Conservation (phyloP, 2,113 vertebrate species). For the Myotis davidii region DNA sequence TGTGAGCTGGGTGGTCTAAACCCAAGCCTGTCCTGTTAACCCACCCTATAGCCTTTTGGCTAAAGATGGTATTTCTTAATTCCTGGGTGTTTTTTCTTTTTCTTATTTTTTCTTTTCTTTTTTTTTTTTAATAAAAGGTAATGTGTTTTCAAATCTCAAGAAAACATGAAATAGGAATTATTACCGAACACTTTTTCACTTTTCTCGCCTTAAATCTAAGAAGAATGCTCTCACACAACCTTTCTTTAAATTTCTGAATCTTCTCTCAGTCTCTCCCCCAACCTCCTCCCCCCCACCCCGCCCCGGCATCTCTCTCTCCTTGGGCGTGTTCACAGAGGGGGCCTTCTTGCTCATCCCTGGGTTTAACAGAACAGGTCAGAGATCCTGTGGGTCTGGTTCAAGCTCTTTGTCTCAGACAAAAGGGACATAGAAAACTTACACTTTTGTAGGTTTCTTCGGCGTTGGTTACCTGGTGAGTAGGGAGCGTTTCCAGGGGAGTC, state of each 20-base stretch:
- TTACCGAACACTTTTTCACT: neutral
- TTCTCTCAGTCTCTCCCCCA: neutral
- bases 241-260: neutral
- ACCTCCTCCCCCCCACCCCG: fast-evolving
- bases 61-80: neutral
- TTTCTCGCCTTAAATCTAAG: slow-evolving; percentile 4
- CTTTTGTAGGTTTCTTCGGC: neutral
- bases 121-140: neutral
- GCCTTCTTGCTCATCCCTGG: neutral
- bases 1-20: neutral
- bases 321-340: neutral
- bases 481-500: slow-evolving; percentile 23
- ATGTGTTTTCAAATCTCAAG: neutral
- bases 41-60: neutral
- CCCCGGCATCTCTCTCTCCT: neutral
- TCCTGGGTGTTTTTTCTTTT: too few relatives aligned
- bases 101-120: neutral
- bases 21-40: neutral
- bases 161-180: neutral
- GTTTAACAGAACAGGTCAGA: neutral
- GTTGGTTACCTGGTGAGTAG: neutral
- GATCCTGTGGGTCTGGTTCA: neutral
- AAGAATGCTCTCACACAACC: neutral
- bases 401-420: neutral
- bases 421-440: neutral